Evolutionary conservation across 2,797 vertebrate genomes (phyloP).

Genomic region (Galago senegalensis): DNA sequence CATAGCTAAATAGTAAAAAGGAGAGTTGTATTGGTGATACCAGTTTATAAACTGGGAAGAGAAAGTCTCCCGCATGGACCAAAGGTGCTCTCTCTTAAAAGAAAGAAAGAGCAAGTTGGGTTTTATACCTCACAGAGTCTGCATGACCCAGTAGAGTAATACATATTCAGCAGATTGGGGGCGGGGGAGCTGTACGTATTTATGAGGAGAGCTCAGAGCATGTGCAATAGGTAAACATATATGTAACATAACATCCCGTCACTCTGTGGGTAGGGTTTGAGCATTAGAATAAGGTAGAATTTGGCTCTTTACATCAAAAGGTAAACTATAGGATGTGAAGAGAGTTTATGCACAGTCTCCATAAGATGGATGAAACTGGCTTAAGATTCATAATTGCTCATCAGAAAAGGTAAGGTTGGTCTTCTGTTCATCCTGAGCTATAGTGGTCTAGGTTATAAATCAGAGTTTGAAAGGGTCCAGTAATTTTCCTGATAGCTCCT

Average conservation of each 20-base stretch:
- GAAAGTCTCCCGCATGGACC: background rate
- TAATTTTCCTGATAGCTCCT: background rate
- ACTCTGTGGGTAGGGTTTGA: background rate
- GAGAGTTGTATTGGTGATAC: background rate
- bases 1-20: background rate
- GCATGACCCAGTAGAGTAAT: background rate
- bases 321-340: background rate
- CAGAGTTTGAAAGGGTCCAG: background rate
- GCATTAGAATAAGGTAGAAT: background rate
- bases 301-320: background rate
- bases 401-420: background rate
- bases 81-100: background rate
- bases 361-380: background rate
- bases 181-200: background rate
- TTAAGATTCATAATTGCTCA: background rate
- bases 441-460: background rate
- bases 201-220: background rate
- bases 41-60: background rate
- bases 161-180: background rate
- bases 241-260: background rate
- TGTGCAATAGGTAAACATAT: background rate
- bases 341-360: background rate
- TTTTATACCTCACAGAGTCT: background rate
- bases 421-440: background rate
- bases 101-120: background rate